Base-by-base conservation (phyloP, 37 sponge, comb jelly and placozoan genomes). In the Crambe crambe region DNA sequence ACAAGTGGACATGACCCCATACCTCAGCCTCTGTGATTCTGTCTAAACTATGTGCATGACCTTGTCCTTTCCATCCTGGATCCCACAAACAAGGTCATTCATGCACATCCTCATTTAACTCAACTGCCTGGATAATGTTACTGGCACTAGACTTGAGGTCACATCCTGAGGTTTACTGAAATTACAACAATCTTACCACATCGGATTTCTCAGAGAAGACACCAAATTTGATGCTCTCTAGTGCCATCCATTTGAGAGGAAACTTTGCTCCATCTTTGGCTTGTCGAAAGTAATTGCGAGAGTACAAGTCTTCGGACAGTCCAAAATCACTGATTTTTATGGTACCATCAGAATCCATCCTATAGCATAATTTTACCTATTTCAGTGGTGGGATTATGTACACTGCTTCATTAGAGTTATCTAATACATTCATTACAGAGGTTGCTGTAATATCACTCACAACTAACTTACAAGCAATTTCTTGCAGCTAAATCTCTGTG, bases 401-500 rank as follows among this genome's bases (percentile, higher is more conserved):
- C n/a, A n/a, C 6, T 6, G 27, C 4, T 60, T 9, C 23, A 21
- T 21, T 60, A 23, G n/a, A 21, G 6, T 21, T 5, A 60, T 4
- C 17, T 21, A 6, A 22, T 60, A 60, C 12, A 47, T 12, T 15
- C 51, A 12, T 47, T 47, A 47, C 51, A 6, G 12, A 47, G 12
- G 51, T 15, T 47, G 6, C 6, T 6, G 6, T 47, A 47, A 47
- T 47, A 47, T 15, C 6, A 47, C 12, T 47, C 51, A 21, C n/a
- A n/a, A n/a, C 39, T 20, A 51, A 29, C 73, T 72, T 71, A 79
- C 80, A 79, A n/a, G 70, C 80, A 79, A 25, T 79, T 79, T 35
- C 80, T 66, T 66, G 80, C 80, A 29, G 80, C 80, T 15, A 79
- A 31, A 68, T 79, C 80, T 35, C 80, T 31, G 54, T 79, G 80